Evolutionary conservation across 2,797 vertebrate genomes (phyloP).

Genomic region (Carcharodon carcharias): DNA sequence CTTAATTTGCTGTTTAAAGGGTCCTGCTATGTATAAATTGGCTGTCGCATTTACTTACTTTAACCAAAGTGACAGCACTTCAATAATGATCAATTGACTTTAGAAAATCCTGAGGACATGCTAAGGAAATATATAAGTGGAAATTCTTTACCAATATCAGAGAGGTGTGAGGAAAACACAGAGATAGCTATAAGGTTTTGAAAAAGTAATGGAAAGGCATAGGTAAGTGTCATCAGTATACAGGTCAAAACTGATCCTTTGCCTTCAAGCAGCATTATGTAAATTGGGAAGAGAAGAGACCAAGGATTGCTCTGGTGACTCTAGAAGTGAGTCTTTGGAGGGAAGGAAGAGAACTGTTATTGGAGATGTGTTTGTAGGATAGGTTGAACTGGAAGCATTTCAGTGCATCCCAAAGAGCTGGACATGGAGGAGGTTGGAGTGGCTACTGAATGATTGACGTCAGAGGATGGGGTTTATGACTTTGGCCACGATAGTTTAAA

Average conservation of each 20-base stretch:
- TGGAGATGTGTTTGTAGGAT: not conserved
- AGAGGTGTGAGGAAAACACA: not conserved
- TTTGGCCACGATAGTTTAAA: not conserved
- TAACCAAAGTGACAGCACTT: not conserved
- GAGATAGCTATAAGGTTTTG: not conserved
- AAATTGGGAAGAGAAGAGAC: not conserved
- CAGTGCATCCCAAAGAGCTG: no score
- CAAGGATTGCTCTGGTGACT: not conserved
- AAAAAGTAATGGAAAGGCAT: not conserved
- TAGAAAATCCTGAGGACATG: not conserved
- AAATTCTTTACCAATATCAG: not conserved
- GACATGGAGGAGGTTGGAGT: no score
- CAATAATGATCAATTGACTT: not conserved
- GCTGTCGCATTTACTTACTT: not conserved
- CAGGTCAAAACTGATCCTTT: not conserved
- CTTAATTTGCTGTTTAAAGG: no score
- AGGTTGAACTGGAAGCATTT: no score
- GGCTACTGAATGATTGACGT: not conserved
- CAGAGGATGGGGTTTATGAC: not conserved
- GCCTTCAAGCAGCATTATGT: not conserved
- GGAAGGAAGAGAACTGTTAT: not conserved
- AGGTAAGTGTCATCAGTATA: not conserved
- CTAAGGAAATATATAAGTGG: not conserved
- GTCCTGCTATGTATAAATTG: not conserved
- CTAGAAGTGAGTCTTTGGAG: not conserved